phyloP scores from a whole-genome alignment of 2,797 vertebrate species.

The Lindbergichthys nudifrons region DNA sequence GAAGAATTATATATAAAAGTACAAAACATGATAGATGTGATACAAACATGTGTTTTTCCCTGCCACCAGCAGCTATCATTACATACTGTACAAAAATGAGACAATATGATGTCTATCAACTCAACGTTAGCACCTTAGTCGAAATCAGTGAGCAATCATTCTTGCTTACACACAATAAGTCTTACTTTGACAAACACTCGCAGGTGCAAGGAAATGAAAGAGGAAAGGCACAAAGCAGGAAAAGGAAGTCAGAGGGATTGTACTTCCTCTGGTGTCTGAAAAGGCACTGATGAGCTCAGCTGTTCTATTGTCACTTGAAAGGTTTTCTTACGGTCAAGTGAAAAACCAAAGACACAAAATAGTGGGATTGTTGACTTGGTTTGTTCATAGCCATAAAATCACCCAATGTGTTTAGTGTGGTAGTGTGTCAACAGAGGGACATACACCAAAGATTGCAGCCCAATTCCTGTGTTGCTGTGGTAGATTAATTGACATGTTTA shows the following conservation, averaged over 20 bases:
- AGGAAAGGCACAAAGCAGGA: constrained; percentile 60
- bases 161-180: constrained; percentile 33
- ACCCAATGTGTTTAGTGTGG: not conserved
- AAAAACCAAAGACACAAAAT: constrained; percentile 6
- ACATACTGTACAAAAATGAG: constrained; percentile 64
- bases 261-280: constrained; percentile 70
- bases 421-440: not conserved
- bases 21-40: constrained; percentile 58
- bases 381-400: constrained; percentile 31
- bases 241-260: constrained; percentile 64
- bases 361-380: not conserved
- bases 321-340: not conserved
- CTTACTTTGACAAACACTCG: constrained; percentile 31
- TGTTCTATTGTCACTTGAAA: constrained; percentile 29
- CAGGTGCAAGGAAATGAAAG: constrained; percentile 75
- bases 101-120: constrained; percentile 63
- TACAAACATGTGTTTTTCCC: constrained; percentile 50
- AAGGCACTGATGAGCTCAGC: constrained; percentile 53
- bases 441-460: not conserved
- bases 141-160: constrained; percentile 76
- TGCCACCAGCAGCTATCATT: constrained; percentile 78
- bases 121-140: constrained; percentile 75
- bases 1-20: constrained; percentile 62
- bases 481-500: no score
- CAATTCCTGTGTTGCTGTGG: constrained; percentile 10